Percentiles rank a stretch among this genome's conserved stretches.
Conservation (phyloP, 2,113 vertebrate genomes). For the Oncorhynchus masou region DNA sequence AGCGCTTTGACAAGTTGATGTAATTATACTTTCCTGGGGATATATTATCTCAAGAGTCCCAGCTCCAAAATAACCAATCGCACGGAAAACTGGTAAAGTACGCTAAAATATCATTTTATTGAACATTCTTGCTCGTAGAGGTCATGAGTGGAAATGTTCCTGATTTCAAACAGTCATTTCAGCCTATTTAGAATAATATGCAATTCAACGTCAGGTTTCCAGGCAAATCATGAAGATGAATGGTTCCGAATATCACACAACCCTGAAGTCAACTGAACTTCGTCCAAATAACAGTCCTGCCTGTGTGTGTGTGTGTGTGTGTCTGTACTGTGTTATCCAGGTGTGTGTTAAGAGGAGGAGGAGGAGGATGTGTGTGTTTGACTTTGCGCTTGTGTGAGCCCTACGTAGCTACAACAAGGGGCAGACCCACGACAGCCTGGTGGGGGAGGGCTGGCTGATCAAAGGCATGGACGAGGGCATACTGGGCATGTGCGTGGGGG, state of each 20-base stretch:
- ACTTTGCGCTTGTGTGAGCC: conserved; percentile 62
- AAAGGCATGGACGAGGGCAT: conserved; percentile 95
- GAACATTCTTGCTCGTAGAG: too few species aligned
- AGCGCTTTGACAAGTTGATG: too few species aligned
- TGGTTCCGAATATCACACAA: neutral
- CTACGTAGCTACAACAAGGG: conserved; percentile 79
- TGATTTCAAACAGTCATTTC: too few species aligned
- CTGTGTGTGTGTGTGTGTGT: conserved; percentile 22
- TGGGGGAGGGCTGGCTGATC: conserved; percentile 91
- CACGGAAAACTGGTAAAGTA: too few species aligned
- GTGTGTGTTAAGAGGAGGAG: conserved; percentile 29
- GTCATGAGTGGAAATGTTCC: too few species aligned
- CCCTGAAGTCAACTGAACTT: too few species aligned
- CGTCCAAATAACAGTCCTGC: conserved; percentile 22
- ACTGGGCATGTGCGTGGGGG: conserved; percentile 94
- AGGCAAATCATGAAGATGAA: neutral
- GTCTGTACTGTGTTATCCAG: conserved; percentile 50
- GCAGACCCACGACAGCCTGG: conserved; percentile 85
- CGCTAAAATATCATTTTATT: too few species aligned
- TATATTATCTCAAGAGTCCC: too few species aligned
- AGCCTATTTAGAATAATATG: too few species aligned
- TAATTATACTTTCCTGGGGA: too few species aligned
- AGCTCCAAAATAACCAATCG: too few species aligned
- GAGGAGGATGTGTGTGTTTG: conserved; percentile 51
- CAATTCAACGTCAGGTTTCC: too few species aligned